A percentile compares a stretch with the other conserved stretches of the same genome.
Conservation (phyloP, 2,888 invertebrate genomes). For the Phoronis australis region DNA sequence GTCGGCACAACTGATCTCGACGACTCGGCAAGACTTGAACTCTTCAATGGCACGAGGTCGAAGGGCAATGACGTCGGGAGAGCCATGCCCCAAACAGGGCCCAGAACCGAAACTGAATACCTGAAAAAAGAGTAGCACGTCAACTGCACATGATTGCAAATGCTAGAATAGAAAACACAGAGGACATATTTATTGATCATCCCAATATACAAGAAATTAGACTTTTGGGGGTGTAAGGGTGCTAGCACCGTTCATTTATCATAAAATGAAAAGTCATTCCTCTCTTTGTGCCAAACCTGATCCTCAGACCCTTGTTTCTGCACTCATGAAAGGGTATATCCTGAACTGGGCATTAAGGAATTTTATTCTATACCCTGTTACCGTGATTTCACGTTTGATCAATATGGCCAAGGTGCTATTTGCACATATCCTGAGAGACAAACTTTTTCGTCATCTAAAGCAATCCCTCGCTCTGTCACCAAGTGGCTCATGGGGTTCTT, state of each 20-base stretch:
- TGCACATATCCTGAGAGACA: too few relatives aligned
- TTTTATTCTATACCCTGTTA: too few relatives aligned
- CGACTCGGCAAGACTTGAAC: slow-evolving; percentile 53
- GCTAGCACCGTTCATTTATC: too few relatives aligned
- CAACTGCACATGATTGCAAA: background rate
- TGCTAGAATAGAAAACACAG: background rate
- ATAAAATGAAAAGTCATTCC: too few relatives aligned
- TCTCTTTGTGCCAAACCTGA: background rate
- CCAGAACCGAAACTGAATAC: slow-evolving; percentile 65
- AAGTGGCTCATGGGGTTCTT: too few relatives aligned
- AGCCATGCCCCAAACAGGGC: slow-evolving; percentile 60
- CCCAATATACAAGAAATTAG: too few relatives aligned
- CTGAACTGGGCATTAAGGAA: background rate
- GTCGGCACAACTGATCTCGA: slow-evolving; percentile 62
- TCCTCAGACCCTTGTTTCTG: background rate
- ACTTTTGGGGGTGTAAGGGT: too few relatives aligned
- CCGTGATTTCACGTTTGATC: too few relatives aligned
- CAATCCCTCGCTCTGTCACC: too few relatives aligned
- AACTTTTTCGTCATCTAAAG: too few relatives aligned
- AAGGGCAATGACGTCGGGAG: slow-evolving; percentile 58
- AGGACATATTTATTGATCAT: too few relatives aligned
- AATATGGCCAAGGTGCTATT: too few relatives aligned
- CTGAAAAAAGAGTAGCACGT: slow-evolving; percentile 24
- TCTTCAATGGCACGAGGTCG: slow-evolving; percentile 59
- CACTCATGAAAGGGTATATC: background rate